Evolutionary conservation across 2,797 vertebrate genomes (phyloP).

Genomic region (Cichlasoma orientale): DNA sequence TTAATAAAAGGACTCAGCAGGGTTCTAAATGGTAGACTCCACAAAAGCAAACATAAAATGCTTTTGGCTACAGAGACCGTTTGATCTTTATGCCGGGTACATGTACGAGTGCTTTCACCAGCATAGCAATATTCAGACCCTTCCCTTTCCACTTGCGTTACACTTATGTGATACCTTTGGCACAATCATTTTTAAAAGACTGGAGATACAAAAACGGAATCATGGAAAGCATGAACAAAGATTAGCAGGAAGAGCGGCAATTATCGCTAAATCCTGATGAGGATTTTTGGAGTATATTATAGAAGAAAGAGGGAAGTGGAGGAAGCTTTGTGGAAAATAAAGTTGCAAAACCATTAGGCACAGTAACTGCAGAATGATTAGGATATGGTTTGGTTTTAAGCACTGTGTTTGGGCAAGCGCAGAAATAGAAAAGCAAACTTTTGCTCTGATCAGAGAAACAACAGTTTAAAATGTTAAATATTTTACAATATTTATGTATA

Average conservation of each 20-base stretch:
- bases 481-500: neutral
- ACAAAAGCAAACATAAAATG: slow-evolving; percentile 50
- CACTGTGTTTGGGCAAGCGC: neutral
- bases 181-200: neutral
- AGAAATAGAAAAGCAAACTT: neutral
- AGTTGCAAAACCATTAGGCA: neutral
- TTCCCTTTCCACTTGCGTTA: slow-evolving; percentile 3
- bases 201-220: neutral
- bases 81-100: slow-evolving; percentile 33
- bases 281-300: neutral
- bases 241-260: neutral
- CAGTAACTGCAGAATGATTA: neutral
- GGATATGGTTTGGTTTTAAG: neutral
- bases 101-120: neutral
- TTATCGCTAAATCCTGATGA: neutral
- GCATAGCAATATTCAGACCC: slow-evolving; percentile 34
- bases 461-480: neutral
- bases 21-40: slow-evolving; percentile 47
- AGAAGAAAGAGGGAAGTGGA: neutral
- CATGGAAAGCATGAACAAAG: neutral
- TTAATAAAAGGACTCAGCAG: slow-evolving; percentile 41
- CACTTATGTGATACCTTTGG: neutral
- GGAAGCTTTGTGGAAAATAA: neutral
- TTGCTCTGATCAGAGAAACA: neutral
- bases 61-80: slow-evolving; percentile 19